Percentiles rank a stretch among this genome's conserved stretches.
phyloP scores from a whole-genome alignment of 2,113 vertebrate genomes.

The Sitta europaea region DNA sequence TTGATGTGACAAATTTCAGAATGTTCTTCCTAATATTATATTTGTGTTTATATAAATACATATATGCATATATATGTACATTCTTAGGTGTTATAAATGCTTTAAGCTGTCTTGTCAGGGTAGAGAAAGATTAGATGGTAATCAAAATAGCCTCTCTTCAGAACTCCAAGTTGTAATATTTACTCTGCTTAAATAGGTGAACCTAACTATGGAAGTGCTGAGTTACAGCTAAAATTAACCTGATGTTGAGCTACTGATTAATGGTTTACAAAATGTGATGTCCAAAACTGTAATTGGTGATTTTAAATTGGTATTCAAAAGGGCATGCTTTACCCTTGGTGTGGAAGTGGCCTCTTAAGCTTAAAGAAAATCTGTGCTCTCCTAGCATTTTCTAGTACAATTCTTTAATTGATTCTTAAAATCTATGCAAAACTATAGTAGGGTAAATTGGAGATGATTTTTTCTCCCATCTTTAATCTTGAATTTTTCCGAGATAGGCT shows the following conservation, averaged over 20 bases:
- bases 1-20: background rate
- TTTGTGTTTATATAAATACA: accelerated
- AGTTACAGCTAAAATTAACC: background rate
- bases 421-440: background rate
- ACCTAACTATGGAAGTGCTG: background rate
- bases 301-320: constrained; percentile 2
- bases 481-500: background rate
- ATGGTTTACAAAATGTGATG: background rate
- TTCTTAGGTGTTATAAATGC: background rate
- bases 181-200: background rate
- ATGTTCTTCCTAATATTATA: background rate
- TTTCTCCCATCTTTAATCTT: constrained; percentile 59
- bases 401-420: constrained; percentile 16
- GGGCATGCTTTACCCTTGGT: background rate
- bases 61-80: accelerated
- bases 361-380: constrained; percentile 48
- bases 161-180: background rate
- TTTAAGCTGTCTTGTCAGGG: background rate
- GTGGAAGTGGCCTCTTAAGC: constrained; percentile 55
- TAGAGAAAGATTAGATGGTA: background rate
- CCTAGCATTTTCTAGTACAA: constrained; percentile 56
- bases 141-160: background rate
- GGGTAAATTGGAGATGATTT: constrained; percentile 41
- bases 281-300: background rate
- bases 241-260: background rate